A percentile compares a stretch with the other conserved stretches of the same genome.
Conservation (phyloP, 2,797 vertebrate genomes). For the Epinephelus malabaricus region DNA sequence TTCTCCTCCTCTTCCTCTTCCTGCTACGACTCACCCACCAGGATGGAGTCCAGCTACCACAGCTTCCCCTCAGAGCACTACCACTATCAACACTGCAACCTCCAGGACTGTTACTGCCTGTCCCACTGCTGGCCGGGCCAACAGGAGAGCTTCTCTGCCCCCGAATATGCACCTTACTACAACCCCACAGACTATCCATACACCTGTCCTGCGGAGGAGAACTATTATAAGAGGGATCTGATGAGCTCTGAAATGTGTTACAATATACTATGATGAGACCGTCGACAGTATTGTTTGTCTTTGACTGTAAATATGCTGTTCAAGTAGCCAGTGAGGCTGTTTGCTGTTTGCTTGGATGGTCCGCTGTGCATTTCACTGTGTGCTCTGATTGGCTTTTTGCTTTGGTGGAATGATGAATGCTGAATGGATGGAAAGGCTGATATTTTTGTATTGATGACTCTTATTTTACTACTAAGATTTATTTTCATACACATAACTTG, state of each 20-base stretch:
- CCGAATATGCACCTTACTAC: constrained; percentile 82
- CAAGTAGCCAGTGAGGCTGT: background rate
- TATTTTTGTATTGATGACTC: constrained; percentile 52
- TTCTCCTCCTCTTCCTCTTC: constrained; percentile 86
- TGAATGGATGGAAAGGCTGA: constrained; percentile 43
- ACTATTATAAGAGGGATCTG: constrained; percentile 87
- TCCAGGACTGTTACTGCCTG: constrained; percentile 79
- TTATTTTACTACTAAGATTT: constrained; percentile 55
- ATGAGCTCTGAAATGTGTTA: constrained; percentile 89
- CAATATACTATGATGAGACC: constrained; percentile 82
- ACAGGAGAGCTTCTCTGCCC: constrained; percentile 70
- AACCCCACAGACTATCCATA: constrained; percentile 85
- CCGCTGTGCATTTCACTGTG: constrained; percentile 24
- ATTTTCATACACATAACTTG: constrained; percentile 66
- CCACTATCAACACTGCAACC: constrained; percentile 81
- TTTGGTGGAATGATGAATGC: constrained; percentile 33
- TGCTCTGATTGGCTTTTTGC: constrained; percentile 16
- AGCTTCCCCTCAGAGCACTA: constrained; percentile 81
- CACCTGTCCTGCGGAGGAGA: constrained; percentile 75
- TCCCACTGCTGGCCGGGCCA: constrained; percentile 75
- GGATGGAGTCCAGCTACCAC: constrained; percentile 83
- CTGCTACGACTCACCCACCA: constrained; percentile 85
- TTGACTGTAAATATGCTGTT: constrained; percentile 52
- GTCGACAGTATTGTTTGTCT: constrained; percentile 21
- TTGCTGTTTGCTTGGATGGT: background rate